Evolutionary conservation across 2,113 vertebrate species (phyloP), one percentile per base, ranked within the genome.

Genomic region (Heloderma charlesbogerti): DNA sequence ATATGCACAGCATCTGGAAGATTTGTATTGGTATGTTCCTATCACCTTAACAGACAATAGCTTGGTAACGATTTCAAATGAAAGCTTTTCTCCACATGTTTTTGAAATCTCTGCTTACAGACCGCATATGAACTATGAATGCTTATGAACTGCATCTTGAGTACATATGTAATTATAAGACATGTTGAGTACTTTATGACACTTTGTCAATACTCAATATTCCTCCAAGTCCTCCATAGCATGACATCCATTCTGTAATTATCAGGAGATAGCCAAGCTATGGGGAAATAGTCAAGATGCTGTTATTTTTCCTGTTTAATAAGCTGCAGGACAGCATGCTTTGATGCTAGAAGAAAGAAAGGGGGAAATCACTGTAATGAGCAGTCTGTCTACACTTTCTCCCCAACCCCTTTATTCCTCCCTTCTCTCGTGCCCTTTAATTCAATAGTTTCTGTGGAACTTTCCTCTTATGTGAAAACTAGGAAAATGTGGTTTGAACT

Each of bases 41-140:
- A 78, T 34, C 69, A 89, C 82, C 78, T 29, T 34, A 0, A 0
- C 86, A 84, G 90, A 43, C 86, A 84, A 37, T 86, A 90, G 9
- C 69, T 93, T 63, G 74, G 78, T 88, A 91, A 89, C 91, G 90
- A 94, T 79, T 89, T 75, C 74, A 87, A 63, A 95, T 85, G 71
- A 37, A 91, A 66, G 86, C 63, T 84, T 69, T 91, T 77, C 7
- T 29, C 79, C 89, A 80, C 77, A 57, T 84, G 90, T 85, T 89
- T 86, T 87, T 81, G 74, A 91, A 90, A 90, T 83, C 74, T 79
- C 78, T 71, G 34, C 80, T 92, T 93, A 37, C 29, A 31, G 22
- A 75, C n/a, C 37, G 51, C 45, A 40, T 37, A 31, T 87, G 37
- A 87, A 54, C 72, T 90, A 92, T 40, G 88, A 93, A 83, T 86